phyloP scores from a whole-genome alignment of 2,113 vertebrate species.

The Festucalex cinctus region DNA sequence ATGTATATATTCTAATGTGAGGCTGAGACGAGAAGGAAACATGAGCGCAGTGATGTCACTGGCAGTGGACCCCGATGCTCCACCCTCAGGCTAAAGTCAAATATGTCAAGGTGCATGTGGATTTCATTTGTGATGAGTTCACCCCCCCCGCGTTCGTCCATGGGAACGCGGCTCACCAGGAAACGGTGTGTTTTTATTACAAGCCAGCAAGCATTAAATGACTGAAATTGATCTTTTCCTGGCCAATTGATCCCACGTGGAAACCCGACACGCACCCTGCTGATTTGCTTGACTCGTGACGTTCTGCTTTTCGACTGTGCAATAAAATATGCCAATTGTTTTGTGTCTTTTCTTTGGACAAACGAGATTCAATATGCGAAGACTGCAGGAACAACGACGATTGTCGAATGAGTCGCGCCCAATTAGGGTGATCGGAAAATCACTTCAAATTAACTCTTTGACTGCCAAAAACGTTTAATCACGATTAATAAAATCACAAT shows the following conservation, averaged over 20 bases:
- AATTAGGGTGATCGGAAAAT: neutral
- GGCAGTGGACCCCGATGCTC: constrained; percentile 42
- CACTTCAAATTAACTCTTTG: neutral
- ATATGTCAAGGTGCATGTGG: constrained; percentile 61
- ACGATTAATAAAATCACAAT: no score
- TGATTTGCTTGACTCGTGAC: neutral
- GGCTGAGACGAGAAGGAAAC: constrained; percentile 42
- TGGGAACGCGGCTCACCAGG: constrained; percentile 49
- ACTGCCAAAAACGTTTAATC: no score
- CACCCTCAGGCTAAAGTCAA: constrained; percentile 52
- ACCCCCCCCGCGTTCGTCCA: constrained; percentile 24
- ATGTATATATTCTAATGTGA: no score
- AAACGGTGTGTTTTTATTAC: constrained; percentile 61
- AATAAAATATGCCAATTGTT: constrained; percentile 60
- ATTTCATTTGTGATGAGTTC: constrained; percentile 61
- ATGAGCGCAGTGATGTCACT: constrained; percentile 52
- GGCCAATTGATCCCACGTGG: constrained; percentile 40
- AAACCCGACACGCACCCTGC: neutral
- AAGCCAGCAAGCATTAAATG: constrained; percentile 47
- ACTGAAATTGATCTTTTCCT: constrained; percentile 4
- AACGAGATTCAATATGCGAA: neutral
- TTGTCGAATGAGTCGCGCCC: neutral
- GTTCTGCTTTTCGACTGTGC: constrained; percentile 7
- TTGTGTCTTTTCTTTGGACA: constrained; percentile 47
- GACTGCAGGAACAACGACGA: no score